A percentile compares a stretch with the other conserved stretches of the same genome.
These are phyloP conservation scores for Empidonax alnorum DNA, from an alignment of 2,113 vertebrate genomes.

Conservation along the genomic window DNA sequence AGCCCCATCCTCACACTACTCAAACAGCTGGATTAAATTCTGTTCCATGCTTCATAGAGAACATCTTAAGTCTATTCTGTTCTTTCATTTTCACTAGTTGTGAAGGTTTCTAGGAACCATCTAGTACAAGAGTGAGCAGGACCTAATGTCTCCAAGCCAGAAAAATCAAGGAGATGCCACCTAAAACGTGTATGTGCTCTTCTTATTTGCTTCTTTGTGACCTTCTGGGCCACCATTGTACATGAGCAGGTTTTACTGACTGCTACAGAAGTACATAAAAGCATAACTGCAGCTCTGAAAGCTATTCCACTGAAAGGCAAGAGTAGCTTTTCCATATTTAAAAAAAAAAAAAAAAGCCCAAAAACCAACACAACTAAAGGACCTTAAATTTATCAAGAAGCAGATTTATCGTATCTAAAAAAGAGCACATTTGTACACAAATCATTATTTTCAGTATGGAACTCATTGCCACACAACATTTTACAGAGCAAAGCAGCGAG, in stretches of 20 bases:
- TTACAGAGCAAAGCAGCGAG: background rate
- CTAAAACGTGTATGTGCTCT: accelerated
- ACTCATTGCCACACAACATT: background rate
- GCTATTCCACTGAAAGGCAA: background rate
- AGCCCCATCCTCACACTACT: background rate
- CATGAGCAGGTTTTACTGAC: background rate
- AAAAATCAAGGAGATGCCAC: background rate
- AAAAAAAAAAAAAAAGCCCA: background rate
- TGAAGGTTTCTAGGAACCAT: background rate
- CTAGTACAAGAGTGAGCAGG: background rate
- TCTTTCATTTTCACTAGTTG: background rate
- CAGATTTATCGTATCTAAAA: background rate
- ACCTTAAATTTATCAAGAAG: background rate
- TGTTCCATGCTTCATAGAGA: accelerated
- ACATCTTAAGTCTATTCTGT: background rate
- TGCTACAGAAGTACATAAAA: background rate
- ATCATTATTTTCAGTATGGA: background rate
- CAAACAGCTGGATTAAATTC: background rate
- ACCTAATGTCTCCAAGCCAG: background rate
- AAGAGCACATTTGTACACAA: background rate
- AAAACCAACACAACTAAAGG: background rate
- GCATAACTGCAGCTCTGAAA: background rate
- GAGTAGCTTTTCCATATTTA: background rate
- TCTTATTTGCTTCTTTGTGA: background rate
- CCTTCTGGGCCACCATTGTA: background rate